Conservation (phyloP, 2,113 vertebrate genomes). For the Axis porcinus region DNA sequence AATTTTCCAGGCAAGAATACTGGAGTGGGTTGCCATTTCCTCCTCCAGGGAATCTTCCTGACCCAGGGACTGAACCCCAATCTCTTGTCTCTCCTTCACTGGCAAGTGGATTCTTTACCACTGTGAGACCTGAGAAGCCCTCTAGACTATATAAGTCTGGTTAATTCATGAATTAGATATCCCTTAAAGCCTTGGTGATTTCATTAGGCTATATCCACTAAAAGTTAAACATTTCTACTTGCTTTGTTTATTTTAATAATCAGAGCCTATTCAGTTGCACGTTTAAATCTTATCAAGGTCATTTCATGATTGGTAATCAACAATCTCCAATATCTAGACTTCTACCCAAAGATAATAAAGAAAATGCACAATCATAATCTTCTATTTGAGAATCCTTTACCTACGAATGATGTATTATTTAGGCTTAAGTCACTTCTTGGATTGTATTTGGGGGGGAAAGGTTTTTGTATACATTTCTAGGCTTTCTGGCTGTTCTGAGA, state of each 20-base stretch:
- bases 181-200: neutral
- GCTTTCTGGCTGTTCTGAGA: neutral
- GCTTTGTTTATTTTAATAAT: neutral
- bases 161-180: neutral
- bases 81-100: neutral
- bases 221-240: neutral
- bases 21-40: neutral
- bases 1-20: neutral
- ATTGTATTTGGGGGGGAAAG: neutral
- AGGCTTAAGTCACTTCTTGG: neutral
- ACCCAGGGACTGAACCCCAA: neutral
- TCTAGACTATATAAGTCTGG: neutral
- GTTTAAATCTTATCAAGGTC: neutral
- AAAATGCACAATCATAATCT: neutral
- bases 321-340: neutral
- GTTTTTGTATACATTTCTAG: neutral
- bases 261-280: neutral
- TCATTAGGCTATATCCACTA: neutral
- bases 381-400: neutral
- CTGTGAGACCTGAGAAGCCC: neutral
- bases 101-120: neutral
- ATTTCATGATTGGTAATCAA: neutral
- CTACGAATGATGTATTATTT: neutral
- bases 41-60: neutral
- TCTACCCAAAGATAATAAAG: neutral